Percentiles rank a stretch among this genome's conserved stretches.
phyloP scores from a whole-genome alignment of 2,888 invertebrate species.

The Synanthedon myopaeformis region DNA sequence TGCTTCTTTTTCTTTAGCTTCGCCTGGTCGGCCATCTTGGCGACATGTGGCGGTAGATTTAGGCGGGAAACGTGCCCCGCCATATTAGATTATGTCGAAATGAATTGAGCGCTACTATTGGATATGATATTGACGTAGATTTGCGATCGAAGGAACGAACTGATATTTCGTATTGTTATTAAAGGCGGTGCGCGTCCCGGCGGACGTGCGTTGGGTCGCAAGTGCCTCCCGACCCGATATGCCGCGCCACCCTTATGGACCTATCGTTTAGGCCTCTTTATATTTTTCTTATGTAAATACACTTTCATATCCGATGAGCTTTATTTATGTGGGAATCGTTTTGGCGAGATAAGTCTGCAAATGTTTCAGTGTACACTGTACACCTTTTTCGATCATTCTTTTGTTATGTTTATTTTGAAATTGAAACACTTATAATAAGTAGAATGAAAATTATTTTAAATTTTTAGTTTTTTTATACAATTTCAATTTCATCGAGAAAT shows the following conservation, averaged over 20 bases:
- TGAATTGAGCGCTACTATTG: constrained; percentile 68
- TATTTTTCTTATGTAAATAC: constrained; percentile 71
- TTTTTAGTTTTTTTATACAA: constrained; percentile 11
- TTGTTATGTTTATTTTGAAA: constrained; percentile 49
- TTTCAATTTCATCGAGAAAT: constrained; percentile 33
- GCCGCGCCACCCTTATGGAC: constrained; percentile 58
- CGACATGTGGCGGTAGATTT: constrained; percentile 71
- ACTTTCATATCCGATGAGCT: constrained; percentile 69
- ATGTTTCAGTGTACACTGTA: constrained; percentile 55
- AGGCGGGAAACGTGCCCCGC: constrained; percentile 67
- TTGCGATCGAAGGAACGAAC: constrained; percentile 71
- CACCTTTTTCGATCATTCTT: constrained; percentile 21
- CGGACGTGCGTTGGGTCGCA: constrained; percentile 56
- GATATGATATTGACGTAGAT: constrained; percentile 71
- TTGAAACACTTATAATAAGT: background rate
- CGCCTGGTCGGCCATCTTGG: constrained; percentile 67
- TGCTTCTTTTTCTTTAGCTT: constrained; percentile 63
- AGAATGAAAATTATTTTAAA: too few relatives aligned
- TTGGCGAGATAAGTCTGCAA: constrained; percentile 64
- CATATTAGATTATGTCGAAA: constrained; percentile 70
- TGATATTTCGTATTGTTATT: constrained; percentile 71
- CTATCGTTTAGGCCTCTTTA: constrained; percentile 69
- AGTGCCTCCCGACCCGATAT: constrained; percentile 35
- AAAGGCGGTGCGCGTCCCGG: constrained; percentile 49
- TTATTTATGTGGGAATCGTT: constrained; percentile 72